Conservation (phyloP, 2,113 vertebrate genomes). For the Sylvia atricapilla region DNA sequence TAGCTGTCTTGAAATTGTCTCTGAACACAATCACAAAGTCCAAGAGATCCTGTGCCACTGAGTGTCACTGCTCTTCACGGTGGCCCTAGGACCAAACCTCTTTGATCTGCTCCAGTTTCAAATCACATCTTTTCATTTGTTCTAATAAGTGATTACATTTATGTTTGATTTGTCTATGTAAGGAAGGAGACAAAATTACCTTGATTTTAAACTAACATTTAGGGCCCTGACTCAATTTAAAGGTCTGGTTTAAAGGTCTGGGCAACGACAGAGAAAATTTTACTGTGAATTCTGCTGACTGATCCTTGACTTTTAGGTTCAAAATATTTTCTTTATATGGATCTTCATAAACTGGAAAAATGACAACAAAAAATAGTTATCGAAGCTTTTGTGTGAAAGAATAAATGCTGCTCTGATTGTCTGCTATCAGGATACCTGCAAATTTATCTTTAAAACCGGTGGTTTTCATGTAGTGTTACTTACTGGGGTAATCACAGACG, state of each 20-base stretch:
- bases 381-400: neutral
- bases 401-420: neutral
- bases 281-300: neutral
- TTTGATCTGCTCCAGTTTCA: neutral
- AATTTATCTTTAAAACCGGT: neutral
- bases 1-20: conserved; percentile 71
- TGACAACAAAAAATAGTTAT: neutral
- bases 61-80: conserved; percentile 59
- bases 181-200: neutral
- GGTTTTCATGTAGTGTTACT: neutral
- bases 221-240: neutral
- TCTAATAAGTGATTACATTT: neutral
- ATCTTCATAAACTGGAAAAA: neutral
- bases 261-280: neutral
- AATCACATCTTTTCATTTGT: neutral
- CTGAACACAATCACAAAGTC: conserved; percentile 55
- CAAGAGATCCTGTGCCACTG: conserved; percentile 52
- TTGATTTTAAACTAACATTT: neutral
- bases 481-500: neutral
- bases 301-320: neutral
- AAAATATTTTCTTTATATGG: neutral
- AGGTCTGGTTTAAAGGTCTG: neutral
- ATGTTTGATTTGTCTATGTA: neutral
- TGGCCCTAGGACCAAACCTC: neutral
- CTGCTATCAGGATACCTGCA: neutral